Conservation (phyloP, 1,140 invertebrate genomes). For the Trypoxylus dichotomus region DNA sequence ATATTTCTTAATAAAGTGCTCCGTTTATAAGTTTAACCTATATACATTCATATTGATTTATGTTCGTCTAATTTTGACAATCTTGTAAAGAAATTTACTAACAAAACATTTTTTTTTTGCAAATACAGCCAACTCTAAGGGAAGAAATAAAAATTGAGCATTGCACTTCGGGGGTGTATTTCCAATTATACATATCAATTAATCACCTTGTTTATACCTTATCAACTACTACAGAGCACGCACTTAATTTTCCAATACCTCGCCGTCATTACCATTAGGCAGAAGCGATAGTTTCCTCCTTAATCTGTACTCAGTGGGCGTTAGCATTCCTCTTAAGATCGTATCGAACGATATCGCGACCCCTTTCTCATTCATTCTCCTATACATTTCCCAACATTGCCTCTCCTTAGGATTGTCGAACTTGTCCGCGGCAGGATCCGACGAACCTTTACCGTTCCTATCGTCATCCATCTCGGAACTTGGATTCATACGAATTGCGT, state of each 20-base stretch:
- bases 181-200: too few species aligned
- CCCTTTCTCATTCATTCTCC: constrained; percentile 70
- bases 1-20: too few species aligned
- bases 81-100: too few species aligned
- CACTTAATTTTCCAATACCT: constrained; percentile 25
- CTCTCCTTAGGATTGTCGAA: constrained; percentile 50
- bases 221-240: neutral
- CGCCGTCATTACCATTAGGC: constrained; percentile 7
- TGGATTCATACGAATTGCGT: neutral
- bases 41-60: too few species aligned
- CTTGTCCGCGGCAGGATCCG: neutral
- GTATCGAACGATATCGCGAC: constrained; percentile 70
- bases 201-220: too few species aligned
- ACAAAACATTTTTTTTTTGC: too few species aligned
- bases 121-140: too few species aligned
- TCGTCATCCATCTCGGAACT: neutral
- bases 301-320: constrained; percentile 69
- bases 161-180: too few species aligned
- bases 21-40: too few species aligned
- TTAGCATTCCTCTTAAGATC: constrained; percentile 69
- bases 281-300: constrained; percentile 38
- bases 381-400: constrained; percentile 70
- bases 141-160: too few species aligned
- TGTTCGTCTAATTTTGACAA: too few species aligned
- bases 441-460: neutral